Conservation (phyloP, 1,140 invertebrate species). For the Cyrtorhinus lividipennis region DNA sequence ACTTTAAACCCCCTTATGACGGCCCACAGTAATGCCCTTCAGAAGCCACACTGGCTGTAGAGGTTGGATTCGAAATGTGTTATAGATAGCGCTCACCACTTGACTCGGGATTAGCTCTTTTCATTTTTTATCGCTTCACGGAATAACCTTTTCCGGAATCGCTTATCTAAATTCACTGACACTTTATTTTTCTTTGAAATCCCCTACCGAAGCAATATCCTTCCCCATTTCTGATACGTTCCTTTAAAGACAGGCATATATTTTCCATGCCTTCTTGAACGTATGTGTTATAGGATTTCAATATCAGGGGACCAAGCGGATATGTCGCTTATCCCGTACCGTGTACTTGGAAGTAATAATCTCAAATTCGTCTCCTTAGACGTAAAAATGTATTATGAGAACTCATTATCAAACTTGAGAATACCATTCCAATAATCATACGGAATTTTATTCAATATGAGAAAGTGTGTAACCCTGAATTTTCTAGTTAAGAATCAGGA, state of each 20-base stretch:
- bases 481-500: too few relatives aligned
- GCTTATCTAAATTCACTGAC: slow-evolving; percentile 13
- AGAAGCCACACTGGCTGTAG: too few relatives aligned
- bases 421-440: too few relatives aligned
- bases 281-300: background rate
- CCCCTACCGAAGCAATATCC: slow-evolving; percentile 4
- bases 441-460: too few relatives aligned
- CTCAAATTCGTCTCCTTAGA: too few relatives aligned
- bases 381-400: too few relatives aligned
- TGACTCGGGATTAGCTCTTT: background rate
- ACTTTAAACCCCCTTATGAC: too few relatives aligned
- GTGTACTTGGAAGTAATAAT: too few relatives aligned
- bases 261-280: background rate
- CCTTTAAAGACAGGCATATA: background rate
- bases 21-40: too few relatives aligned
- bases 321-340: background rate
- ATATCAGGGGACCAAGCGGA: background rate
- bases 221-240: background rate
- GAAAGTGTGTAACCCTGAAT: too few relatives aligned
- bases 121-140: slow-evolving; percentile 1
- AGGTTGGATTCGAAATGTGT: background rate
- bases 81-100: background rate
- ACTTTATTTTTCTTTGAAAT: slow-evolving; percentile 10
- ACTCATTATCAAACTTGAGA: too few relatives aligned
- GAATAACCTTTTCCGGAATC: background rate